Evolutionary conservation across 2,113 vertebrate genomes (phyloP), one percentile per base, ranked within the genome.

Genomic region (Oncorhynchus nerka): DNA sequence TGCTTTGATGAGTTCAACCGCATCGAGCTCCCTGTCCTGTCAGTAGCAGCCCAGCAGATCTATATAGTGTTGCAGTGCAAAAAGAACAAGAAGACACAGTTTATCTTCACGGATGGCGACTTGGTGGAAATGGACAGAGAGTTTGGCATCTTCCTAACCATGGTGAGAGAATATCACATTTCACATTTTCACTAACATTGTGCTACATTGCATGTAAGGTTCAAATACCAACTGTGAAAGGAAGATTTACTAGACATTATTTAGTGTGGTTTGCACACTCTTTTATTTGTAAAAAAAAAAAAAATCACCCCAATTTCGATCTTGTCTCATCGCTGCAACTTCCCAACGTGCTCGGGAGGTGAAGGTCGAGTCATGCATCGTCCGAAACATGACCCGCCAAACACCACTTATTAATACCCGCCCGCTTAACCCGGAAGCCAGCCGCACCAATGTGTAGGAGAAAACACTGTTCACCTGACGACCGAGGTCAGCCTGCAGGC

Each of bases 1-100:
- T 97, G 96, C 85, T 98, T 97, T 82, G 96, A 97, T 84, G 96
- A 98, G 83, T 98, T 97, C 77, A 97, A 97, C 89, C 92, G 95
- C 83, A 97, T 97, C 66, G 96, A 97, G 83, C 91, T 97, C 75
- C 95, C 95, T 2, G 96, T 98, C 1, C 91, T 97, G 75, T 98
- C 96, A 0, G 96, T 97, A 48, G 96, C 95, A 0, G 96, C 96
- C 13, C 96, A 98, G 85, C 96, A 98, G 91, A 95, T 98, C 89
- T 95, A 93, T 87, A 94, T 97, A 64, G 93, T 98, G 75, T 92
- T 98, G 84, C 94, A 94, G 86, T 94, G 94, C 69, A 96, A 95
- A 84, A 98, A 96, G 92, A 94, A 95, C 85, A 95, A 94, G 74
- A 96, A 94, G 84, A 90, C 90, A 0, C 92, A 94, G 59, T 97